Conservation (phyloP, 2,888 invertebrate species). For the Phania funesta region DNA sequence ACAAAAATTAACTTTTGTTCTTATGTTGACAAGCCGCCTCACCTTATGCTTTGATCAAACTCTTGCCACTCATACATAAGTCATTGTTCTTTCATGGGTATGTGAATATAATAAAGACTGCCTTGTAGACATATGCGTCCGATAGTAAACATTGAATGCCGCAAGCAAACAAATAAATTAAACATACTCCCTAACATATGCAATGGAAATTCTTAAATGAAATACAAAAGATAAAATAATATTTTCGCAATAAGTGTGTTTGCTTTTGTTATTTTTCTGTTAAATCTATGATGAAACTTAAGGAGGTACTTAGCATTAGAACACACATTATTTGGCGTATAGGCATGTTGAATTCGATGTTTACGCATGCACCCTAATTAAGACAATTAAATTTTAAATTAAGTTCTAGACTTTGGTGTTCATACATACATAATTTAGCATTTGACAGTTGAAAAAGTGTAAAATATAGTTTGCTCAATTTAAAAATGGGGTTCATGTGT, state of each 20-base stretch:
- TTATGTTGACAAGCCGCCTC: neutral
- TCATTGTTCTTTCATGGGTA: neutral
- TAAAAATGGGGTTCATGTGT: no score
- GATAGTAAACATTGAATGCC: slow-evolving; percentile 51
- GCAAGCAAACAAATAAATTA: slow-evolving; percentile 62
- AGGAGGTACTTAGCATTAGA: slow-evolving; percentile 35
- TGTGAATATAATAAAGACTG: neutral
- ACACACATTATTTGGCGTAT: no score
- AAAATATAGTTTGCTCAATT: no score
- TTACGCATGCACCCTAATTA: no score
- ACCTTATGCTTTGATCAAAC: no score
- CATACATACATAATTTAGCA: no score
- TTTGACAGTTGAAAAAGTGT: no score
- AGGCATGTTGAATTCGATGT: no score
- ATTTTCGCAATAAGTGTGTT: slow-evolving; percentile 13
- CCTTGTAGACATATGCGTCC: neutral
- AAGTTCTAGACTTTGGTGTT: no score
- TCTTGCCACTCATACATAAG: neutral
- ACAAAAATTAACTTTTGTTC: slow-evolving; percentile 35
- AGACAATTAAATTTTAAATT: no score
- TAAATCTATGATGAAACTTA: slow-evolving; percentile 58
- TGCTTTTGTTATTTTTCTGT: neutral
- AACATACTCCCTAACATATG: slow-evolving; percentile 57
- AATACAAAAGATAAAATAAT: slow-evolving; percentile 27
- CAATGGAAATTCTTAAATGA: slow-evolving; percentile 52